These are phyloP conservation scores for Eulemur macaco DNA, from an alignment of 2,113 vertebrate species.

Conservation along the genomic window DNA sequence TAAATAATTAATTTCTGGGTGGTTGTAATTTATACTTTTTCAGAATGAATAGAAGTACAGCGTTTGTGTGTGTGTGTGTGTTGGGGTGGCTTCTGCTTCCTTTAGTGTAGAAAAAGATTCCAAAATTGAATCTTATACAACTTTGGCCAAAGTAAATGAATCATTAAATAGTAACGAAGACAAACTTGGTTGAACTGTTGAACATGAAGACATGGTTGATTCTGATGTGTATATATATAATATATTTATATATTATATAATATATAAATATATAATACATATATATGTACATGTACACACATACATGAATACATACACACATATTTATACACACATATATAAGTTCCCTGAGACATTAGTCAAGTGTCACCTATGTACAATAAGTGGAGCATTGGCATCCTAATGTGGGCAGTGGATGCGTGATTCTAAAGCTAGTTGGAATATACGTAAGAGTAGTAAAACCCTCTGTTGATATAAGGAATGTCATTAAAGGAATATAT, in stretches of 20 bases:
- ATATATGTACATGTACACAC: too few relatives aligned
- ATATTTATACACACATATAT: not conserved
- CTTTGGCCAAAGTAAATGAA: not conserved
- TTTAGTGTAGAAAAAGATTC: not conserved
- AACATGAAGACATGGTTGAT: not conserved
- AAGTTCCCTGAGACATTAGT: conserved; percentile 31
- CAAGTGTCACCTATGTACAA: not conserved
- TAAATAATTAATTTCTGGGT: not conserved
- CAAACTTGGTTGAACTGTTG: not conserved
- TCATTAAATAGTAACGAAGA: not conserved
- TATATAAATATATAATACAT: too few relatives aligned
- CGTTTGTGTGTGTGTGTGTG: not conserved
- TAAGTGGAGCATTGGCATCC: not conserved
- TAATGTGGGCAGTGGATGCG: not conserved
- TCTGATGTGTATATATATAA: not conserved
- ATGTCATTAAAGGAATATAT: not conserved
- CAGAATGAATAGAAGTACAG: not conserved
- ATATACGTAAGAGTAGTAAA: not conserved
- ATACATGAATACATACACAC: too few relatives aligned
- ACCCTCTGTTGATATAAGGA: conserved; percentile 21
- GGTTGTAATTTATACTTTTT: conserved; percentile 49
- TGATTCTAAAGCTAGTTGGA: conserved; percentile 33
- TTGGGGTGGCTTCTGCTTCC: not conserved
- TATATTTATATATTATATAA: too few relatives aligned
- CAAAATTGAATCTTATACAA: not conserved